Conservation (phyloP, 2,113 vertebrate species). For the Sinocyclocheilus maitianheensis region DNA sequence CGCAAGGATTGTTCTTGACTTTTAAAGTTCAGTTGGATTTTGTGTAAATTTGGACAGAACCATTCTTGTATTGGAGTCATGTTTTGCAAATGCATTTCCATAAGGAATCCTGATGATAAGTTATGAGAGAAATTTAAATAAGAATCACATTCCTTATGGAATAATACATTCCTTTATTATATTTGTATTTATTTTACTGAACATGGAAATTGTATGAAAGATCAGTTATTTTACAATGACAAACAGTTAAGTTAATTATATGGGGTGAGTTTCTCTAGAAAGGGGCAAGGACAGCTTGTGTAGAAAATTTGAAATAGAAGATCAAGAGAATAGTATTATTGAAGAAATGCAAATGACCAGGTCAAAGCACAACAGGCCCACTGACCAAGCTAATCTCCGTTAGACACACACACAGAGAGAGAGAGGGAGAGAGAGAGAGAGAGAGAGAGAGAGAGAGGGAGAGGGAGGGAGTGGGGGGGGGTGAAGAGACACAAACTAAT, state of each 20-base stretch:
- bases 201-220: not conserved
- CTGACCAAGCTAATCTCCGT: conserved; percentile 52
- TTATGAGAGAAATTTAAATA: not conserved
- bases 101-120: not conserved
- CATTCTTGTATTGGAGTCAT: not conserved
- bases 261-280: not conserved
- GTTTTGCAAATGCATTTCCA: not conserved
- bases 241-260: not conserved
- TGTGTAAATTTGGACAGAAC: not conserved
- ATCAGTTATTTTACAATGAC: not conserved
- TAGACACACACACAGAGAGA: conserved; percentile 22
- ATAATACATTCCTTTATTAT: not conserved
- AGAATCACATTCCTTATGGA: not conserved
- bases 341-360: conserved; percentile 54
- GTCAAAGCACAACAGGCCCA: conserved; percentile 50
- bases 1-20: not conserved
- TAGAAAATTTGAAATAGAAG: not conserved
- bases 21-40: not conserved
- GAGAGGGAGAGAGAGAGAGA: too few relatives aligned
- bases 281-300: not conserved
- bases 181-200: not conserved
- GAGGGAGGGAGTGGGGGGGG: not conserved
- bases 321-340: conserved; percentile 22
- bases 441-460: too few relatives aligned
- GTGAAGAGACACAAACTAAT: too few relatives aligned